Conservation (phyloP, 2,113 vertebrate species). For the Alligator mississippiensis region DNA sequence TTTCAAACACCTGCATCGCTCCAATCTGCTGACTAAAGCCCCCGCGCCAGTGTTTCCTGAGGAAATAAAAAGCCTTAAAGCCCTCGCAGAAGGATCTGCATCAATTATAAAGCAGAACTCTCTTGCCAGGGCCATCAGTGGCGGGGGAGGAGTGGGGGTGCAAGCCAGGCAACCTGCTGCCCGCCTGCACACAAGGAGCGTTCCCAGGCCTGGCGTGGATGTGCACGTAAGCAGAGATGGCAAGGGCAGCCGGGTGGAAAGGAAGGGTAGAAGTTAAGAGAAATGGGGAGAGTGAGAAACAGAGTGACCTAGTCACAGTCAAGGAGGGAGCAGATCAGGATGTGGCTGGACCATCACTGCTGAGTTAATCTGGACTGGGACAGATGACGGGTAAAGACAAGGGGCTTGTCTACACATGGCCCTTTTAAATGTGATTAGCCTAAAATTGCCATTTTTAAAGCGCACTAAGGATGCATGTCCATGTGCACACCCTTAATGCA, state of each 20-base stretch:
- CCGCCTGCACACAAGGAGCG: not conserved
- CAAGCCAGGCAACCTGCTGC: not conserved
- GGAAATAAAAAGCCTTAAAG: not conserved
- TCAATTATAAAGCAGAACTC: conserved; percentile 53
- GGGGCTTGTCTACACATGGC: too few relatives aligned
- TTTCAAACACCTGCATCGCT: conserved; percentile 32
- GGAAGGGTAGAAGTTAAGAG: not conserved
- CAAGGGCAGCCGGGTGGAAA: not conserved
- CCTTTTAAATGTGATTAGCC: too few relatives aligned
- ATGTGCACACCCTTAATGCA: too few relatives aligned
- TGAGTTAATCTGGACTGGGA: too few relatives aligned
- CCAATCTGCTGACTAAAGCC: not conserved
- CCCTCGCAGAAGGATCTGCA: conserved; percentile 21
- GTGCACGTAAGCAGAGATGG: not conserved
- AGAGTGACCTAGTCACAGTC: too few relatives aligned
- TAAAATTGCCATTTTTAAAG: too few relatives aligned
- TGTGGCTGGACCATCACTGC: too few relatives aligned
- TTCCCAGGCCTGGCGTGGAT: not conserved
- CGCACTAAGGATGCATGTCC: too few relatives aligned
- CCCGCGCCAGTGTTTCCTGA: not conserved
- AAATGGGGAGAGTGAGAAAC: too few relatives aligned
- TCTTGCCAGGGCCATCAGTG: not conserved
- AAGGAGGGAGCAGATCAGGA: too few relatives aligned
- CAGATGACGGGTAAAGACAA: too few relatives aligned
- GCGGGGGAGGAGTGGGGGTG: not conserved